Evolutionary conservation across 2,113 vertebrate genomes (phyloP).

Genomic region (Ardeotis arabs): DNA sequence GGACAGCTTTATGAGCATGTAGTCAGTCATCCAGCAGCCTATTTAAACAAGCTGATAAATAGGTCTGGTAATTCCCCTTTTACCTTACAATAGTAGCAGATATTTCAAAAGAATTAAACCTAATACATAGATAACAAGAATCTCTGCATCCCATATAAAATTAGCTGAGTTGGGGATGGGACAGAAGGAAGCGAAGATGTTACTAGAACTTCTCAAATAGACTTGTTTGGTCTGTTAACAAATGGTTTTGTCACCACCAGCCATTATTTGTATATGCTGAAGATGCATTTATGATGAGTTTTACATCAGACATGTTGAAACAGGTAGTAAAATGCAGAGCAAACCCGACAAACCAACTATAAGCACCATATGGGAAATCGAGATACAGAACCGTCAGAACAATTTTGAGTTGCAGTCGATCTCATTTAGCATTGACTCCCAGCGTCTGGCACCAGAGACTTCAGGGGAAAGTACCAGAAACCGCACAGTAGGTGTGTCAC

Average conservation of each 20-base stretch:
- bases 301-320: background rate
- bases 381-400: background rate
- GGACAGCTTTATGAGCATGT: background rate
- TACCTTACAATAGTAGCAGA: background rate
- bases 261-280: background rate
- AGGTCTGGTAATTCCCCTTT: background rate
- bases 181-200: background rate
- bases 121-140: background rate
- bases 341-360: background rate
- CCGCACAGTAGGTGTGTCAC: background rate
- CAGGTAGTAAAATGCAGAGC: background rate
- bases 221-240: background rate
- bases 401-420: background rate
- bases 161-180: background rate
- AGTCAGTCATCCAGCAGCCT: background rate
- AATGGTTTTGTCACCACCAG: background rate
- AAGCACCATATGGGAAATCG: background rate
- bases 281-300: background rate
- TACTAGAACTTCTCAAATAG: background rate
- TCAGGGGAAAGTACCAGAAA: slow-evolving; percentile 17
- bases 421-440: background rate
- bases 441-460: background rate
- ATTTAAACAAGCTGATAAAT: background rate
- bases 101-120: background rate
- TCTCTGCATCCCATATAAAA: background rate